Evolutionary conservation across 2,888 invertebrate genomes (phyloP).

Genomic region (Aphidius colemani): DNA sequence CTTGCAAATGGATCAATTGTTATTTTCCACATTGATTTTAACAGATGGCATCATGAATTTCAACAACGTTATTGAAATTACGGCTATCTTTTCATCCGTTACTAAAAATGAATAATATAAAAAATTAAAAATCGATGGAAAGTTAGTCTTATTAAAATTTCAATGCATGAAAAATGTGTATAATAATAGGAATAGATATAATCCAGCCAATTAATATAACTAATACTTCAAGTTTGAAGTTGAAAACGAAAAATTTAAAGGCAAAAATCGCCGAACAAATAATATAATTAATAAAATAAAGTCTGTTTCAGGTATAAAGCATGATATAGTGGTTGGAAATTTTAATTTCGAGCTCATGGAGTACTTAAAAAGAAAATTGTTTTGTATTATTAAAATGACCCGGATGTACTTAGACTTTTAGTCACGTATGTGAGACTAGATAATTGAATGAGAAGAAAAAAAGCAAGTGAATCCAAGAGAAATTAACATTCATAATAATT

Average conservation of each 20-base stretch:
- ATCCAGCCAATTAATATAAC: slow-evolving; percentile 12
- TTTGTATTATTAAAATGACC: background rate
- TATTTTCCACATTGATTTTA: slow-evolving; percentile 99
- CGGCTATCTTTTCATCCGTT: slow-evolving; percentile 38
- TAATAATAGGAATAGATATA: background rate
- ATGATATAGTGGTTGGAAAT: too few species aligned
- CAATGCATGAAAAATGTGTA: slow-evolving; percentile 6
- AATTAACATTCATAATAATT: background rate
- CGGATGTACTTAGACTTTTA: background rate
- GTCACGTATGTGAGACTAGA: background rate
- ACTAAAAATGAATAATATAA: slow-evolving; percentile 25
- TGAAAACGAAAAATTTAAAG: too few species aligned
- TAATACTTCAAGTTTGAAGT: slow-evolving; percentile 18
- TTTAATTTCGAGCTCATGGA: too few species aligned
- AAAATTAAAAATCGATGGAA: background rate
- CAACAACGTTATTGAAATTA: slow-evolving; percentile 83
- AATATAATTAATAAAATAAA: too few species aligned
- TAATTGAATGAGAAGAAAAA: background rate
- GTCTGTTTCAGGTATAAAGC: too few species aligned
- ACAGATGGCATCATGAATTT: slow-evolving; percentile 96
- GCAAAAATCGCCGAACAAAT: too few species aligned
- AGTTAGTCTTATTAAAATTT: slow-evolving; percentile 27
- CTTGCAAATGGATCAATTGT: slow-evolving; percentile 96
- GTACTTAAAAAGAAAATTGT: background rate
- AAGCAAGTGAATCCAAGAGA: too few species aligned